Evolutionary conservation across 2,113 vertebrate species (phyloP).

Genomic region (Corythoichthys haematopterus): DNA sequence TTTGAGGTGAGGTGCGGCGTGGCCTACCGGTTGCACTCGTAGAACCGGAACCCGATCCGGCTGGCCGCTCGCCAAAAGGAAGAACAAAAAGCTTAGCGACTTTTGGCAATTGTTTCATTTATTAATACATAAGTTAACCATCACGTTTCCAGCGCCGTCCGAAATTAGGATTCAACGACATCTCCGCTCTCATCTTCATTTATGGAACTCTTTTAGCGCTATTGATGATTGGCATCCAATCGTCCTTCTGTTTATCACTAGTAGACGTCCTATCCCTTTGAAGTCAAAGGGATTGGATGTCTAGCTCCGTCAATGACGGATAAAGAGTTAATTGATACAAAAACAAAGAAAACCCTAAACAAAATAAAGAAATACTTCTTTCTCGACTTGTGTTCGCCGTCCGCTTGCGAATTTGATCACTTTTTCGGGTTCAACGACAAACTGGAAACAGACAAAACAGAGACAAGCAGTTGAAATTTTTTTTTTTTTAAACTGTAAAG

Average conservation of each 20-base stretch:
- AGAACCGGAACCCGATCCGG: neutral
- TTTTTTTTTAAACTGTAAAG: too few relatives aligned
- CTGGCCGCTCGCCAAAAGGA: neutral
- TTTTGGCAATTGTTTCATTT: neutral
- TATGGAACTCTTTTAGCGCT: neutral
- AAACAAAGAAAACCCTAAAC: neutral
- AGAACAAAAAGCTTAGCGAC: too few relatives aligned
- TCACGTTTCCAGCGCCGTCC: too few relatives aligned
- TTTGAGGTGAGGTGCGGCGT: too few relatives aligned
- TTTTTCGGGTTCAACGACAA: slow-evolving; percentile 25
- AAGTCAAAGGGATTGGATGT: too few relatives aligned
- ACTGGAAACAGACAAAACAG: slow-evolving; percentile 30
- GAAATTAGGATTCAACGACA: neutral
- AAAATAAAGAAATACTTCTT: slow-evolving; percentile 1
- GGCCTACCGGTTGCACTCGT: neutral
- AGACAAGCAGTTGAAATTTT: neutral
- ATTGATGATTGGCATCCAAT: too few relatives aligned
- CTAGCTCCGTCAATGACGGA: too few relatives aligned
- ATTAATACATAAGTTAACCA: neutral
- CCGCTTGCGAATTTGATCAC: slow-evolving; percentile 1
- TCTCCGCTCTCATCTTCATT: neutral
- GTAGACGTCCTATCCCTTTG: too few relatives aligned
- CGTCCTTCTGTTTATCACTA: too few relatives aligned
- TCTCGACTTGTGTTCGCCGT: neutral
- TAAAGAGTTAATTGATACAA: neutral